Evolutionary conservation across 2,797 vertebrate genomes (phyloP), one percentile per base, ranked within the genome.

Genomic region (Sebastolobus altivelis): DNA sequence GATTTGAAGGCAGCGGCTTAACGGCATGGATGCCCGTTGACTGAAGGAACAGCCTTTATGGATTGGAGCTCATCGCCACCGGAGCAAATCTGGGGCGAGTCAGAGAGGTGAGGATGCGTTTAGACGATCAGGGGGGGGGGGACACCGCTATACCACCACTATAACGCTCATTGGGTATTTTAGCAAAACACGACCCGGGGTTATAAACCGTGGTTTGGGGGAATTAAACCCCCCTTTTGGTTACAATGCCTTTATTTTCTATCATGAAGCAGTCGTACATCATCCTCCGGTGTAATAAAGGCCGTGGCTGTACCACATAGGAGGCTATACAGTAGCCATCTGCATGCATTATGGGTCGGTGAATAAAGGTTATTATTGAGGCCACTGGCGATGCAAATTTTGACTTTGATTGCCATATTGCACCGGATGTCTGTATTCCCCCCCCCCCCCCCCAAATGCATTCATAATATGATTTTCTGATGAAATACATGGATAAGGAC

Each of bases 51-150:
- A 81, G 89, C 71, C 87, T 94, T n/a, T 84, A 96, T 96, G 95
- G 95, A 96, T 91, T 94, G 95, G 95, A 94, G 89, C 84, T 92
- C 93, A 71, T 66, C 88, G 61, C 46, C 89, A 29, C 87, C 92
- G 43, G 89, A 94, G 87, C 91, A 92, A 74, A 93, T 71, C 92
- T 94, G 95, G 94, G 88, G 86, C 83, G 88, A 92, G 72, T 49
- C 85, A 68, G 88, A 90, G 87, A 94, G 93, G 93, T 94, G 86
- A 94, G 92, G 77, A 52, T 75, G 74, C 67, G 1, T 63, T 40
- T 20, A 16, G 29, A 9, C 2, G 74, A 62, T 25, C 25, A 25
- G 25, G 25, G 25, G 25, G 25, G 25, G 25, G 61, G 65, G 9
- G 60, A 77, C 82, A 75, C 79, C 61, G 88, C 25, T 25, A 25